phyloP scores from a whole-genome alignment of 2,888 invertebrate genomes.

The Nymphalis polychloros region DNA sequence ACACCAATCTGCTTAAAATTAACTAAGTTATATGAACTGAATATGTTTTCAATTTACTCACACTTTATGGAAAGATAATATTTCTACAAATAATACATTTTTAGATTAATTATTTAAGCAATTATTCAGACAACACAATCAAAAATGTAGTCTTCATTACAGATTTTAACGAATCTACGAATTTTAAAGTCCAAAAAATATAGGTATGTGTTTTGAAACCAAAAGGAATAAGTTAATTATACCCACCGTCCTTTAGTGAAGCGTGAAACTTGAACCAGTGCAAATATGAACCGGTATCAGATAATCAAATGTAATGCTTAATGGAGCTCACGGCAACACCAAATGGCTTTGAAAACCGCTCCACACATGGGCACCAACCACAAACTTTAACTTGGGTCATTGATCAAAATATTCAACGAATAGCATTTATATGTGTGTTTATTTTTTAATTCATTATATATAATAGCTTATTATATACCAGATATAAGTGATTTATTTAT shows the following conservation, averaged over 20 bases:
- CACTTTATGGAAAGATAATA: neutral
- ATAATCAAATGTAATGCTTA: slow-evolving; percentile 34
- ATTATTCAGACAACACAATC: neutral
- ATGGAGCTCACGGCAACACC: slow-evolving; percentile 26
- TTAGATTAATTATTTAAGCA: too few species aligned
- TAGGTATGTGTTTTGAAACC: neutral
- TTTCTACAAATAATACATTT: too few species aligned
- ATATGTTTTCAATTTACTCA: slow-evolving; percentile 5
- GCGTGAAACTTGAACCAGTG: slow-evolving; percentile 26
- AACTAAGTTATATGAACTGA: slow-evolving; percentile 1
- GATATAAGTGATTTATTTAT: too few species aligned
- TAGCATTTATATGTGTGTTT: too few species aligned
- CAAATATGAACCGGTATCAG: slow-evolving; percentile 22
- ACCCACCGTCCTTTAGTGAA: slow-evolving; percentile 17
- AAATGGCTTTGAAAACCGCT: slow-evolving; percentile 33
- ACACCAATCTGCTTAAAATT: slow-evolving; percentile 19
- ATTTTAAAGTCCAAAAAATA: too few species aligned
- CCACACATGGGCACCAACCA: slow-evolving; percentile 23
- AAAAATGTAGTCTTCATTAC: neutral
- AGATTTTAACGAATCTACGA: neutral
- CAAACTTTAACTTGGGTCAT: slow-evolving; percentile 14
- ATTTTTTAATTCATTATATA: too few species aligned
- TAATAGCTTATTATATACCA: too few species aligned
- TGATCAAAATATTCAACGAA: too few species aligned
- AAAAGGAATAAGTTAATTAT: slow-evolving; percentile 19